A percentile compares a stretch with the other conserved stretches of the same genome.
Evolutionary conservation across 2,797 vertebrate species (phyloP).

Genomic region (Odontamblyopus lacepedii): DNA sequence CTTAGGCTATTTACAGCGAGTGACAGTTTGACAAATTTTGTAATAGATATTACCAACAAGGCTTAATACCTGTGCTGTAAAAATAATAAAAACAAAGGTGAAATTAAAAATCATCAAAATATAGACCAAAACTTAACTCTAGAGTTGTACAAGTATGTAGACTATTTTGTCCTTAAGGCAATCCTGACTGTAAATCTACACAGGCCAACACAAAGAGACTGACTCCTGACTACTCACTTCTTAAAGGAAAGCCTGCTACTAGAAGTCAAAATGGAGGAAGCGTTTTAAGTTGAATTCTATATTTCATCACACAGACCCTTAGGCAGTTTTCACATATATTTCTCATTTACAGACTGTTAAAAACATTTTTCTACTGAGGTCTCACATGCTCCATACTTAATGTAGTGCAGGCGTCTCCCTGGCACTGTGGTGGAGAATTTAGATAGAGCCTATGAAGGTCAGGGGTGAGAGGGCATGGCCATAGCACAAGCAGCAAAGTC

Average conservation of each 20-base stretch:
- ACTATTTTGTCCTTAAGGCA: not conserved
- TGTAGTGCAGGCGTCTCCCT: conserved; percentile 45
- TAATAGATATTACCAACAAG: conserved; percentile 7
- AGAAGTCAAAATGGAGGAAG: conserved; percentile 31
- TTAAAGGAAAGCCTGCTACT: conserved; percentile 13
- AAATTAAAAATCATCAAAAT: not conserved
- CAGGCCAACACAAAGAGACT: conserved; percentile 30
- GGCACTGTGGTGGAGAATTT: conserved; percentile 76
- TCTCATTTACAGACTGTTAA: conserved; percentile 30
- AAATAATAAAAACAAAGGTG: not conserved
- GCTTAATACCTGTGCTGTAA: not conserved
- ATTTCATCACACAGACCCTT: conserved; percentile 38
- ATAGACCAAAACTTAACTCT: not conserved
- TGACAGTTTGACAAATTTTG: conserved; percentile 20
- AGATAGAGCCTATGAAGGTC: conserved; percentile 70
- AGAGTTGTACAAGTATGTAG: not conserved
- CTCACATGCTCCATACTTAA: conserved; percentile 41
- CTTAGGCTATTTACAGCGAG: not conserved
- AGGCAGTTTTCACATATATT: conserved; percentile 30
- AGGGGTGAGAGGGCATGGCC: conserved; percentile 54
- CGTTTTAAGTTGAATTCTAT: conserved; percentile 42
- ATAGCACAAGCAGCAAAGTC: conserved; percentile 14
- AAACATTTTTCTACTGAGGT: conserved; percentile 43
- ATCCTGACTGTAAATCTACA: conserved; percentile 38
- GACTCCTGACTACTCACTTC: conserved; percentile 34